Evolutionary conservation across 1,140 invertebrate species (phyloP).

Genomic region (Drosophila navojoa): DNA sequence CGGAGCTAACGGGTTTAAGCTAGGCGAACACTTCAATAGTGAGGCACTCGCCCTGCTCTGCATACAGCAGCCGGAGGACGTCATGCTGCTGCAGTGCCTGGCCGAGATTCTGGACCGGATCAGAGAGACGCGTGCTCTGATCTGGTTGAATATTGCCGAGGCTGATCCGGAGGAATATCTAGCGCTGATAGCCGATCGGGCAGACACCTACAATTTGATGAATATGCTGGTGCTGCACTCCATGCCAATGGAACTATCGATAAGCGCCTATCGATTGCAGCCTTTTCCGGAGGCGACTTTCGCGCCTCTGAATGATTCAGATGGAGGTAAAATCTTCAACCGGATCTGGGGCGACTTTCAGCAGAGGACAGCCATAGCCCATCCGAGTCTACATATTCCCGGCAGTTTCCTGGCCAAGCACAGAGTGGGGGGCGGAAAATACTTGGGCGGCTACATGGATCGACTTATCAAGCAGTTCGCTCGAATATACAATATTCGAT

Average conservation of each 20-base stretch:
- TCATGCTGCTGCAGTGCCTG: neutral
- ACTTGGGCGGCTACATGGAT: neutral
- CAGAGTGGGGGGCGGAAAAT: neutral
- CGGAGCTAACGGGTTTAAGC: neutral
- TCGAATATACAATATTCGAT: neutral
- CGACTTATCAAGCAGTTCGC: conserved; percentile 2
- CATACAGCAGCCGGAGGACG: conserved; percentile 1
- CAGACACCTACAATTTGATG: conserved; percentile 1
- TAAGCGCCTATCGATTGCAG: conserved; percentile 3
- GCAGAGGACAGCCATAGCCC: neutral
- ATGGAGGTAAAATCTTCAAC: neutral
- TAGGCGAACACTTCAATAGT: conserved; percentile 10
- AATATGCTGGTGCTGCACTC: conserved; percentile 30
- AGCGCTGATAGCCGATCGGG: neutral
- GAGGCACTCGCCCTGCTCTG: conserved; percentile 18
- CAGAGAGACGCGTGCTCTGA: conserved; percentile 8
- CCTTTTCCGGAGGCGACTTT: conserved; percentile 10
- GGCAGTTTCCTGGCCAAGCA: neutral
- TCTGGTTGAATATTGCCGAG: neutral
- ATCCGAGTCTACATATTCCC: neutral
- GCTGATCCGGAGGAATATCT: neutral
- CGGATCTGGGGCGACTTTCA: neutral
- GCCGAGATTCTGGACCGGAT: conserved; percentile 14
- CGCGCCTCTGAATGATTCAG: neutral
- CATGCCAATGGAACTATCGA: neutral